Base-by-base conservation (phyloP, 2,888 invertebrate genomes). In the Corbicula japonica region DNA sequence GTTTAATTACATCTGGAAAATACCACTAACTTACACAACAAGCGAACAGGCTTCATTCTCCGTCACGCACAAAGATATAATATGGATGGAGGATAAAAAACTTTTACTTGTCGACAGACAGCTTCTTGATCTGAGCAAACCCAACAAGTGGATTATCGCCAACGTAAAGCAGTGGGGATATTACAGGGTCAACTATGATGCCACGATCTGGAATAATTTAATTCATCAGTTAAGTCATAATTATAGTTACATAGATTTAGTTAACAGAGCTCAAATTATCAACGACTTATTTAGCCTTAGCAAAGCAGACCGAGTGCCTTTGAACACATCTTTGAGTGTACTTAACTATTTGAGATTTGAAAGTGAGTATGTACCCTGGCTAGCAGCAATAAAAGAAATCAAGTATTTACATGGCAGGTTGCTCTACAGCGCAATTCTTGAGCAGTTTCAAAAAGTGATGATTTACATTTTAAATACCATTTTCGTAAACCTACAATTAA, bases 161-260 rank as follows among this genome's bases (percentile, higher is more conserved):
- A 76, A 76, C 35, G 5, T 76, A 21, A 56, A 71, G 30, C 76
- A 76, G 28, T 48, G 65, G 48, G 76, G 76, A 2, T 76, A 71
- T 48, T 76, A 71, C 52, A 65, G 76, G 21, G 70, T 76, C 1
- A 76, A 76, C 58, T 76, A 76, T 35, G 70, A 65, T 38, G 35
- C 34, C 23, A 60, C 30, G 10, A 66, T 70, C 1, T 76, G 76
- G 76, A 65, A 60, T 10, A 65, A 38, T 41, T 34, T 76, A 15
- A 52, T 71, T 3, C 12, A 60, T 15, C 71, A 71, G 26, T 34
- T 76, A 12, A 60, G 44, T 8, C 32, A 30, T 2, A 44, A 71
- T 28, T 50, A 71, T 28, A n/a, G 38, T 18, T 32, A 46, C 23
- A 65, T 76, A 18, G 35, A 76, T 60, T 56, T 60, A 6, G 65